phyloP scores from a whole-genome alignment of 2,888 invertebrate genomes.

The Cryptocheilus praepositus region DNA sequence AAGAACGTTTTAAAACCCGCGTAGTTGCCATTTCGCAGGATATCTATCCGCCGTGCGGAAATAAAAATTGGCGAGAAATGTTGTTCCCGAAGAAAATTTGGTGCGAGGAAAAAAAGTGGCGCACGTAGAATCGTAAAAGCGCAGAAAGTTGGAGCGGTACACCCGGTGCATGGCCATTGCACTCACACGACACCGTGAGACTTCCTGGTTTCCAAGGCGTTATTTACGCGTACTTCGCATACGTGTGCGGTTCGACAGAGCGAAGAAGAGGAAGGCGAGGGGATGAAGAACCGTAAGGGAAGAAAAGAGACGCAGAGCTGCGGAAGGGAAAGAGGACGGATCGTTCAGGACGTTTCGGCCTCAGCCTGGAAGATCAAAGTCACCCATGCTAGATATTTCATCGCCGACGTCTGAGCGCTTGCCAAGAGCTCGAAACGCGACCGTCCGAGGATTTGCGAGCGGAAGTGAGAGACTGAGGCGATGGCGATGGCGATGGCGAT shows the following conservation, averaged over 20 bases:
- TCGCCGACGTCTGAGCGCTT: conserved; percentile 54
- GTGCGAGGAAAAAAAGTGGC: too few relatives aligned
- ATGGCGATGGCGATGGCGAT: background rate
- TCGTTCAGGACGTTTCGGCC: conserved; percentile 40
- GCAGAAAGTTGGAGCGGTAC: too few relatives aligned
- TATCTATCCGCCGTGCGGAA: too few relatives aligned
- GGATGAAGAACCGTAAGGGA: background rate
- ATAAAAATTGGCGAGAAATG: too few relatives aligned
- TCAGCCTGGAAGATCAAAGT: conserved; percentile 59
- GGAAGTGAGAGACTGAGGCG: conserved; percentile 39
- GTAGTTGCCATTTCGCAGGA: too few relatives aligned
- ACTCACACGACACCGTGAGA: conserved; percentile 2
- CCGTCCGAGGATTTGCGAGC: conserved; percentile 55
- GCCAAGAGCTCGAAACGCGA: conserved; percentile 57
- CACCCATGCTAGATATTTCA: conserved; percentile 63
- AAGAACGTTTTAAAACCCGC: too few relatives aligned
- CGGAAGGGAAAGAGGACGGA: conserved; percentile 9
- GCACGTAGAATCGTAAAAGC: too few relatives aligned
- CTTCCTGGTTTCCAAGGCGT: conserved; percentile 48
- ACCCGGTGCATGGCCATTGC: too few relatives aligned
- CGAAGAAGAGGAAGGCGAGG: background rate
- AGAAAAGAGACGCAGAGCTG: background rate
- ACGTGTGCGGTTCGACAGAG: too few relatives aligned
- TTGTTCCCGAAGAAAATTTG: too few relatives aligned
- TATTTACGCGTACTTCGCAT: conserved; percentile 17